A percentile compares a stretch with the other conserved stretches of the same genome.
phyloP scores from a whole-genome alignment of 64 coral and sea anemone species.

The Trachythela sp. region DNA sequence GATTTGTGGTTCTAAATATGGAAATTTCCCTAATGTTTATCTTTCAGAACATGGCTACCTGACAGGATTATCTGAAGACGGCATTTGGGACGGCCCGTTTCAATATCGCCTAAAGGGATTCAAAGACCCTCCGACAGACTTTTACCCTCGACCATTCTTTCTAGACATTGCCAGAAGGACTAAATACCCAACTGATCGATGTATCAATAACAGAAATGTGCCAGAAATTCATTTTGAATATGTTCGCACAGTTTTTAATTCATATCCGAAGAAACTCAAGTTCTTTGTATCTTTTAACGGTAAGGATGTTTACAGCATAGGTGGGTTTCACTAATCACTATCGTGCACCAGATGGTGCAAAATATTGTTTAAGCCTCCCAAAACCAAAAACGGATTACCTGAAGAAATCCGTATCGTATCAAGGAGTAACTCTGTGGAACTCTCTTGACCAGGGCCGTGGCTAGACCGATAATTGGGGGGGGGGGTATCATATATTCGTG shows the following conservation, averaged over 20 bases:
- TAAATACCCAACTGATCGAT: not conserved
- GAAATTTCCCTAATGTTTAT: not conserved
- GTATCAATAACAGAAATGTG: not conserved
- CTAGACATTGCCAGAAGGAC: not conserved
- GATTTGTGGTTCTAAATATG: no score
- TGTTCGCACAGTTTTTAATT: not conserved
- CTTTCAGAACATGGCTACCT: not conserved
- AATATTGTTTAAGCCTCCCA: no score
- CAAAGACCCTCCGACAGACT: not conserved
- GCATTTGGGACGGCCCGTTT: conserved; percentile 6
- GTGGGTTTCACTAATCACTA: no score
- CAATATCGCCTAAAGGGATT: conserved; percentile 1
- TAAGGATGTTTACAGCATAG: not conserved
- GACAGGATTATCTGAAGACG: not conserved
- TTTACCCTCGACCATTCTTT: not conserved
- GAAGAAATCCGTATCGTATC: no score
- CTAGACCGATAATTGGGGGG: no score
- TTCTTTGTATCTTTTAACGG: conserved; percentile 14
- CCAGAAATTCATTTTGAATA: not conserved
- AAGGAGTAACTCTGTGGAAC: no score
- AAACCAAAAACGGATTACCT: no score
- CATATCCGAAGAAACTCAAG: not conserved
- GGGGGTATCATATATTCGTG: no score
- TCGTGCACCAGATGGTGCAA: no score
- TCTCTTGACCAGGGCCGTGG: no score